phyloP scores from a whole-genome alignment of 2,888 invertebrate species.

The Mesorhabditis spiculigera region DNA sequence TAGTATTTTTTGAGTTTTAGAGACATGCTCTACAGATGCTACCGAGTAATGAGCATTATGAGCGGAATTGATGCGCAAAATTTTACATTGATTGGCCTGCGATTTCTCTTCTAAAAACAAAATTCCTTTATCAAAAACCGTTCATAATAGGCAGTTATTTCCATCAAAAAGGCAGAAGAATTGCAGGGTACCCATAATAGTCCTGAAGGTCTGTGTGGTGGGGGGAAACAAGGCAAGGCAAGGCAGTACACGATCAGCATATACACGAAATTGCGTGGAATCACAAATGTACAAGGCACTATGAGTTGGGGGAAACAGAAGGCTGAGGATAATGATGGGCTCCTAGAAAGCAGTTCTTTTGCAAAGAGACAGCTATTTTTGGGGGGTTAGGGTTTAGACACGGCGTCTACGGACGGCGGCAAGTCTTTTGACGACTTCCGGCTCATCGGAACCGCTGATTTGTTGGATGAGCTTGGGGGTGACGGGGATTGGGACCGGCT shows the following conservation, averaged over 20 bases:
- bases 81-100: too few species aligned
- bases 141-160: too few species aligned
- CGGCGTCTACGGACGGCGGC: constrained; percentile 5
- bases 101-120: too few species aligned
- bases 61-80: too few species aligned
- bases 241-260: background rate
- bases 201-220: background rate
- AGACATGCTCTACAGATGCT: too few species aligned
- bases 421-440: background rate
- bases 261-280: background rate
- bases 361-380: background rate
- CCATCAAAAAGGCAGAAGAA: background rate
- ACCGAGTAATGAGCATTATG: too few species aligned
- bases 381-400: background rate
- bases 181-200: constrained; percentile 2
- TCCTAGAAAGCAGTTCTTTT: background rate
- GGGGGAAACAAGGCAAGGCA: background rate
- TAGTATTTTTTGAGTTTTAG: too few species aligned
- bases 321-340: background rate
- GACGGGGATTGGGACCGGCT: background rate
- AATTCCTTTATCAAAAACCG: too few species aligned
- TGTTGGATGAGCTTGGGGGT: background rate
- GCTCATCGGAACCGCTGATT: constrained; percentile 5
- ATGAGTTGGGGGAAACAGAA: background rate
- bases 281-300: constrained; percentile 6